Evolutionary conservation across 1,140 invertebrate genomes (phyloP), one percentile per base, ranked within the genome.

Genomic region (Calliopsis andreniformis): DNA sequence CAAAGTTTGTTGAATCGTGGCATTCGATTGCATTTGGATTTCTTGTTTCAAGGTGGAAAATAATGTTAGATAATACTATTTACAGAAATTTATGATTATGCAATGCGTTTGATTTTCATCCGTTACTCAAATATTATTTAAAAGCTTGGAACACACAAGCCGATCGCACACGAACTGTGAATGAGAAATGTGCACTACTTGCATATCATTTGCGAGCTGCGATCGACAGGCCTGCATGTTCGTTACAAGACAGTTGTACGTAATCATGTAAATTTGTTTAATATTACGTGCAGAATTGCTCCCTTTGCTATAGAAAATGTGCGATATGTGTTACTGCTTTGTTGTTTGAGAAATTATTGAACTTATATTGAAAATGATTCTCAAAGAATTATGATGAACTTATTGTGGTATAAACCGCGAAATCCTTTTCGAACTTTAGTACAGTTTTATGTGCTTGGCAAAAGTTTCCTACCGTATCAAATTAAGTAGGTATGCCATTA

Each of bases 181-280:
- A 55, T 55, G 70, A 66, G 39, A 70, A 7, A 23, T 64, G 28
- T 43, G 49, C 61, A 66, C 62, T 18, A 43, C 3, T 43, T 66
- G 49, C 35, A 43, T 70, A 59, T 16, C 7, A 51, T 53, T 55
- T 73, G 43, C 45, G 14, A 53, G 35, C 25, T 51, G n/a, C n/a
- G 42, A 63, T 18, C 39, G n/a, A 32, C 30, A 23, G 25, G 39
- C 42, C n/a, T 73, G 70, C 70, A 73, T 73, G 70, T 42, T 56
- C 43, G 25, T 45, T 72, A 1, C 14, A 20, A 23, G 35, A 45
- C 49, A 66, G 30, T 6, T 35, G 42, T 35, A 39, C 25, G 14
- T 14, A 7, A 39, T 4, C 25, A 53, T 30, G 28, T 53, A 28
- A 32, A 51, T 4, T n/a, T 35, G 3, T 16, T 39, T 45, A 30